Evolutionary conservation across 2,888 invertebrate genomes (phyloP).

Genomic region (Pachymerium ferrugineum): DNA sequence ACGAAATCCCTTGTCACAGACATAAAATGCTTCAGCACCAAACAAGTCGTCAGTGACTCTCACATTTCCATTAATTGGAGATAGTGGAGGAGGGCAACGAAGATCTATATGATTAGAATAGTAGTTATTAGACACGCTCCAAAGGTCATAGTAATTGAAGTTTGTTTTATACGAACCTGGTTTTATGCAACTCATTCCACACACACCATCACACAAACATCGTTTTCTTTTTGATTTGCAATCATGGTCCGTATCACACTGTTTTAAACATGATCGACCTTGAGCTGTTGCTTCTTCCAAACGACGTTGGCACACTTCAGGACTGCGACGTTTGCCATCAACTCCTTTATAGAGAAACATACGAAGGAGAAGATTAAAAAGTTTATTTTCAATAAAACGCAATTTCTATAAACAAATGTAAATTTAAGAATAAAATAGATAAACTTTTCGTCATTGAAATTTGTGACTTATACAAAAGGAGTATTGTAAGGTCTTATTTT

Average conservation of each 20-base stretch:
- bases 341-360: not conserved
- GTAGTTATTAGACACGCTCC: not conserved
- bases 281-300: slow-evolving; percentile 39
- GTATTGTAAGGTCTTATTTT: no score
- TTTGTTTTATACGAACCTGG: no score
- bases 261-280: slow-evolving; percentile 75
- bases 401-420: no score
- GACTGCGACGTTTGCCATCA: slow-evolving; percentile 21
- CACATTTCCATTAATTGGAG: slow-evolving; percentile 64
- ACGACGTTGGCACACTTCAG: slow-evolving; percentile 39
- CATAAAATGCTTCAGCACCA: slow-evolving; percentile 74
- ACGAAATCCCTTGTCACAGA: slow-evolving; percentile 81
- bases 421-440: no score
- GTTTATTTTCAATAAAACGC: not conserved
- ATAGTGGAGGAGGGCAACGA: not conserved
- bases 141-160: not conserved
- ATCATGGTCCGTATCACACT: slow-evolving; percentile 88
- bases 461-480: no score
- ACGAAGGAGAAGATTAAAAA: not conserved
- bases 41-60: slow-evolving; percentile 70
- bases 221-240: slow-evolving; percentile 95
- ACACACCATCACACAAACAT: slow-evolving; percentile 89
- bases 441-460: no score
- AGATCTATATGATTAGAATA: slow-evolving; percentile 23
- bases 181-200: slow-evolving; percentile 96